These are phyloP conservation scores for Antechinus stuartii DNA, from an alignment of 2,113 vertebrate genomes.

Conservation along the genomic window DNA sequence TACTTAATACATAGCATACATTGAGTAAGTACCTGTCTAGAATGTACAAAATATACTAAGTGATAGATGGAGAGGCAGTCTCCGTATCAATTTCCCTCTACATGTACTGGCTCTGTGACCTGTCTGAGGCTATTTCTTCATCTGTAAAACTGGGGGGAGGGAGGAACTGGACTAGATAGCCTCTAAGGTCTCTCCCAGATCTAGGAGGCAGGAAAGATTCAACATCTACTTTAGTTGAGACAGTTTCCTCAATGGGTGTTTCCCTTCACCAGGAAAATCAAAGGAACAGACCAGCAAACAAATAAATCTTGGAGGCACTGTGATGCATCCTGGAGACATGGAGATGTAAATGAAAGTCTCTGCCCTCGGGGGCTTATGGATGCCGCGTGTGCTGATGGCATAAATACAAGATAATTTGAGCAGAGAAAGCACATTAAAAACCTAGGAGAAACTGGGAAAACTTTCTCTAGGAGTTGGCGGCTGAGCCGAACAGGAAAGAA, in stretches of 20 bases:
- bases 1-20: not conserved
- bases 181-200: not conserved
- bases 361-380: not conserved
- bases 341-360: not conserved
- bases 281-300: not conserved
- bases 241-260: too few relatives aligned
- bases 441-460: not conserved
- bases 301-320: not conserved
- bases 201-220: not conserved
- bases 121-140: not conserved
- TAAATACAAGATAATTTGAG: not conserved
- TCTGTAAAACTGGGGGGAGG: not conserved
- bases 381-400: not conserved
- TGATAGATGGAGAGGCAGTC: not conserved
- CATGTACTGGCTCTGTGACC: not conserved
- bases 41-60: not conserved
- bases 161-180: not conserved
- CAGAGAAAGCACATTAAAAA: not conserved
- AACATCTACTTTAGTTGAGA: not conserved
- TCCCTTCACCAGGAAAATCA: not conserved
- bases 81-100: not conserved
- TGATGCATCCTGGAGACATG: not conserved
- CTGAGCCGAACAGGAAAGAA: not conserved
- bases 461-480: not conserved
- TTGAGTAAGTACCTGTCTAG: not conserved